Evolutionary conservation across 2,888 invertebrate species (phyloP).

Genomic region (Cosmia pyralina): DNA sequence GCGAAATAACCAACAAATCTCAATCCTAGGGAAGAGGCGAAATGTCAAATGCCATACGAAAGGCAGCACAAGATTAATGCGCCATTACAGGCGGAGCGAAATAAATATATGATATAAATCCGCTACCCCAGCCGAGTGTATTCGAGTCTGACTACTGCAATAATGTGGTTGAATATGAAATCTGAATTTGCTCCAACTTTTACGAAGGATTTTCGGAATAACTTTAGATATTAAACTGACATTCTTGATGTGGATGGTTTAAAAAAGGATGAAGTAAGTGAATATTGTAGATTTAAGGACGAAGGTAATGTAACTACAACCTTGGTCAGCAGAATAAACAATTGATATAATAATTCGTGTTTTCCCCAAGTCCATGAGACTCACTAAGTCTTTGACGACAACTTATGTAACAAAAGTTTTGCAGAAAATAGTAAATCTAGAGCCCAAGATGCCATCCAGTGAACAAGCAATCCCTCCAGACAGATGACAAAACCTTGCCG

Average conservation of each 20-base stretch:
- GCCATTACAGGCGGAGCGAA: constrained; percentile 72
- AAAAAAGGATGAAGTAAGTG: constrained; percentile 8
- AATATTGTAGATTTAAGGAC: background rate
- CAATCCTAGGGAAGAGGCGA: constrained; percentile 66
- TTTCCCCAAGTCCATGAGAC: constrained; percentile 15
- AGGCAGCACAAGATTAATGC: constrained; percentile 77
- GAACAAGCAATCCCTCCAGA: constrained; percentile 57
- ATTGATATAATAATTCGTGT: background rate
- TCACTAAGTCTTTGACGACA: constrained; percentile 39
- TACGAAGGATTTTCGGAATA: constrained; percentile 52
- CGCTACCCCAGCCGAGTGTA: constrained; percentile 63
- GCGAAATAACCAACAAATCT: constrained; percentile 65
- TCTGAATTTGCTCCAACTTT: constrained; percentile 61
- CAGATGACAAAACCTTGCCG: constrained; percentile 61
- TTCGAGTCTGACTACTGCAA: constrained; percentile 62
- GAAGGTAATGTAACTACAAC: background rate
- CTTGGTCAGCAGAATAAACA: background rate
- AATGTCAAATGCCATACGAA: constrained; percentile 74
- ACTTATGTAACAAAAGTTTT: constrained; percentile 46
- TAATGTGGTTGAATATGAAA: constrained; percentile 66
- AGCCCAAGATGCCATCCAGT: constrained; percentile 36
- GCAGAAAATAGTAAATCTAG: constrained; percentile 43
- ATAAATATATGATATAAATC: constrained; percentile 76
- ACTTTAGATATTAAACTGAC: constrained; percentile 53
- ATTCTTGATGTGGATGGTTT: constrained; percentile 24